Conservation (phyloP, 2,113 vertebrate species). For the Noturus placidus region DNA sequence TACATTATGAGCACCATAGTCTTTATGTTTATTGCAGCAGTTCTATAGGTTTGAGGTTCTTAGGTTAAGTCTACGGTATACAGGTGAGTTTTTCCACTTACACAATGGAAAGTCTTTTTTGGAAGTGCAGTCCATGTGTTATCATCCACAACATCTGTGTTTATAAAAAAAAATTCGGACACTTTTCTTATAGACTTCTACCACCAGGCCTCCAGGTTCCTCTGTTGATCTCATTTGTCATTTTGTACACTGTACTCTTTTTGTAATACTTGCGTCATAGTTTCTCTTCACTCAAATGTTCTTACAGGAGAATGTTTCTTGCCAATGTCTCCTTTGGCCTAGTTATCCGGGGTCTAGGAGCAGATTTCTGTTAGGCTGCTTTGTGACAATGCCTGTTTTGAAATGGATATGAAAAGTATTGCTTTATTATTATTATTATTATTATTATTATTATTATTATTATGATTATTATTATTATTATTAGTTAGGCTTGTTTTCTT, state of each 20-base stretch:
- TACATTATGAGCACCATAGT: background rate
- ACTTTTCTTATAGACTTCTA: background rate
- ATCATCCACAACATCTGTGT: background rate
- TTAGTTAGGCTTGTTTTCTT: background rate
- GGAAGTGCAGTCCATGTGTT: background rate
- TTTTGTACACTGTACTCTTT: background rate
- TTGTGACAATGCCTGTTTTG: background rate
- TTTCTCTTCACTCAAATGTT: background rate
- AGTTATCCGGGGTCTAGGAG: background rate
- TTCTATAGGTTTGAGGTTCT: background rate
- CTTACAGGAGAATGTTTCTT: background rate
- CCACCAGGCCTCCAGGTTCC: background rate
- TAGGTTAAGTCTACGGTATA: background rate
- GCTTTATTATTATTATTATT: background rate
- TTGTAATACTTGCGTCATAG: background rate
- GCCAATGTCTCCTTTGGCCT: background rate
- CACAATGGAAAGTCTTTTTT: background rate
- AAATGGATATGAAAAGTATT: too few relatives aligned
- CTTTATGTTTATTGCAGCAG: background rate
- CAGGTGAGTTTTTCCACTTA: background rate
- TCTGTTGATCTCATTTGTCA: background rate
- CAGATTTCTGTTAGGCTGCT: background rate
- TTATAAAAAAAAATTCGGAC: background rate
- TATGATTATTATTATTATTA: background rate
- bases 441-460: background rate